Base-by-base conservation (phyloP, 2,888 invertebrate genomes). In the Dynastes grantii region DNA sequence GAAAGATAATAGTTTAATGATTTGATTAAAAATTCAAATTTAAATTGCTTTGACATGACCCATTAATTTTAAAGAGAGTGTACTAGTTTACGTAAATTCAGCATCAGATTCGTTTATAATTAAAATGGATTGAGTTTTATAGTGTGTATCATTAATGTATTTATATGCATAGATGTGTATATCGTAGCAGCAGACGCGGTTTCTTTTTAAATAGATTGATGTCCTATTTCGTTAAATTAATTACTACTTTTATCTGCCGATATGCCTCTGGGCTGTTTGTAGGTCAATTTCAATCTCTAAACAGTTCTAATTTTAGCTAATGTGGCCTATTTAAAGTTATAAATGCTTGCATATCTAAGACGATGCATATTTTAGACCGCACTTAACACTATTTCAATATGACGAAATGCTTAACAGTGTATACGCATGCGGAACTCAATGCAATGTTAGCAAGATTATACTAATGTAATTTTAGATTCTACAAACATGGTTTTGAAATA, bases 241-340 rank as follows among this genome's bases (percentile, higher is more conserved):
- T 63, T 63, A 63, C 29, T 1, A 63, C 63, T 32, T 13, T 63
- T 32, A 45, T 45, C 8, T 45, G 8, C 9, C 9, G 1, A 45
- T 45, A 45, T 45, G 45, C 63, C 29, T 8, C 29, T 29, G 27
- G 32, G 27, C 22, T 11, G 29, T 29, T 63, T 63, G 13, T 63
- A 63, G 63, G 63, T 63, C 63, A 32, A 32, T 63, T 63, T 29
- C 29, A 6, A 13, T 29, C 29, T 29, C 29, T 63, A 63, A 63
- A 63, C 63, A 63, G 29, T 63, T 63, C 63, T 63, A 63, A 63
- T 63, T 63, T 63, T 63, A 63, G 63, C 29, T 63, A 63, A 63
- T 63, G 32, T 63, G 63, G 27, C 63, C 63, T 32, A 63, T 32
- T 32, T 63, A 63, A 32, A 63, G 13, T 63, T 27, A 11, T 63